Evolutionary conservation across 2,113 vertebrate species (phyloP), one percentile per base, ranked within the genome.

Genomic region (Pagrus major): DNA sequence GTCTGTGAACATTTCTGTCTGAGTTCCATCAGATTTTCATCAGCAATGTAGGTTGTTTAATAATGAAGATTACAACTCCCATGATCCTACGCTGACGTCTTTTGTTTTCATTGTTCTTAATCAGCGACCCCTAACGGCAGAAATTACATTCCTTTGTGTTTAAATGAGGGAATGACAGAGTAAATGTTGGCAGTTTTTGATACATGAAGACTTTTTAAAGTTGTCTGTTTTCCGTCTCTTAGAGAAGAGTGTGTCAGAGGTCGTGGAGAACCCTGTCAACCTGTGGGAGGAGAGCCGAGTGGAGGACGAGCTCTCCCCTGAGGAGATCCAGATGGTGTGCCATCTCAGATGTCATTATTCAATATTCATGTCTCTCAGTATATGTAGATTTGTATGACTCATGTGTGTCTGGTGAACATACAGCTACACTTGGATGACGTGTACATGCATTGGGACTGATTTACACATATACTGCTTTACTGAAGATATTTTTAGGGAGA

Each of bases 311-410:
- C 90, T 99, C 7, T 99, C 98, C 51, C 96, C 98, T 18, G 98
- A 99, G 90, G 98, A 99, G 90, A 97, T 98, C 89, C 98, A 99
- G 85, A 97, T 98, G 97, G 98, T 98, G 94, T 54, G 89, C 21
- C 54, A 16, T 35, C 60, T 76, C 18, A 54, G 2, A 71, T 54
- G 20, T 23, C 49, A 44, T 39, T 15, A 71, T 69, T 47, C 5
- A 41, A 15, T 46, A 20, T 51, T 42, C 33, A 51, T 60, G 23
- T 37, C 39, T 23, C 14, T 14, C 37, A 37, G 5, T 31, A 21
- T 46, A 66, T 31, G 10, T 21, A 44, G 35, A 72, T 81, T 5
- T 77, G 16, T 59, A 14, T 63, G 9, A 46, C 33, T 76, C 20
- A 16, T 7, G 20, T 44, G 14, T 56, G 20, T 55, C 9, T 42